Conservation (phyloP, 2,888 invertebrate genomes). For the Xylophagus ater region DNA sequence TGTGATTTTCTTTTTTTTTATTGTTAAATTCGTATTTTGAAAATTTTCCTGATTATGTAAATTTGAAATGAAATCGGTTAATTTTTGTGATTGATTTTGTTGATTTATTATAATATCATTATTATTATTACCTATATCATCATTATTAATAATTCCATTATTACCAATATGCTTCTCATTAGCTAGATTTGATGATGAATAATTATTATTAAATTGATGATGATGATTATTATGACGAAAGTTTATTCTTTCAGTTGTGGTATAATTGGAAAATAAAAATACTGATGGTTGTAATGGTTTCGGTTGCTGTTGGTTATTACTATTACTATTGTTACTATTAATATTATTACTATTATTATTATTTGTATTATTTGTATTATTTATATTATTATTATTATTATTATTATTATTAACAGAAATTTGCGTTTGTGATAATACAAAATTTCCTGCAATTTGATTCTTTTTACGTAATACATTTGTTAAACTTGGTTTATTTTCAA, state of each 20-base stretch:
- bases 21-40: too few species aligned
- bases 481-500: constrained; percentile 8
- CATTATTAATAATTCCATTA: constrained; percentile 20
- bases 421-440: constrained; percentile 20
- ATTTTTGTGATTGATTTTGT: constrained; percentile 15
- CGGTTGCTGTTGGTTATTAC: too few species aligned
- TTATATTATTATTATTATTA: too few species aligned
- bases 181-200: constrained; percentile 11
- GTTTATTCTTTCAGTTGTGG: constrained; percentile 22
- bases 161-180: constrained; percentile 15
- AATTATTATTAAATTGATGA: constrained; percentile 1
- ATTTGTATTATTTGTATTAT: too few species aligned
- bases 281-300: constrained; percentile 34
- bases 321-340: too few species aligned
- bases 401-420: too few species aligned
- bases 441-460: constrained; percentile 20
- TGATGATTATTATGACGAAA: constrained; percentile 6
- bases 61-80: neutral
- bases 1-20: constrained; percentile 13
- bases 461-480: too few species aligned
- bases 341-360: too few species aligned
- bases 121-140: constrained; percentile 16
- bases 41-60: constrained; percentile 28
- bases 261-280: constrained; percentile 34
- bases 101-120: neutral